Evolutionary conservation across 2,113 vertebrate species (phyloP).

Genomic region (Rhinopomastus cyanomelas): DNA sequence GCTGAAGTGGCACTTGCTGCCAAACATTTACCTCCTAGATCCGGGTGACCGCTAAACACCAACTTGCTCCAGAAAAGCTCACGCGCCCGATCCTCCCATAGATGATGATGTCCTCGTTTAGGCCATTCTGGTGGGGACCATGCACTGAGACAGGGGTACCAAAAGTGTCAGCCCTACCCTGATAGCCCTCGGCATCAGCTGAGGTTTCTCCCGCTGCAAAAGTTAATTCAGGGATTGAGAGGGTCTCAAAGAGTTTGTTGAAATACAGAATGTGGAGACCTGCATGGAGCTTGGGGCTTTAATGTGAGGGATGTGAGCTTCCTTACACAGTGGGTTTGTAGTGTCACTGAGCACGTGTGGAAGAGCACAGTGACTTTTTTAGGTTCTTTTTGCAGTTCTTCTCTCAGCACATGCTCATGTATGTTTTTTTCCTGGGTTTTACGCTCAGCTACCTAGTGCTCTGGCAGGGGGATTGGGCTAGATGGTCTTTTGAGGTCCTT

Average conservation of each 20-base stretch:
- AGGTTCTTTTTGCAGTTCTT: neutral
- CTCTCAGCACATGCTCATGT: neutral
- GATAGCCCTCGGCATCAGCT: neutral
- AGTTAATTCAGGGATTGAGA: neutral
- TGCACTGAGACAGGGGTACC: neutral
- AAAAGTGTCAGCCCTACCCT: neutral
- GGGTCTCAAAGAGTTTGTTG: neutral
- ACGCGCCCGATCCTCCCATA: accelerated
- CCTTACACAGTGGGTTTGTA: neutral
- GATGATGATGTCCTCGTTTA: neutral
- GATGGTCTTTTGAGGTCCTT: too few species aligned
- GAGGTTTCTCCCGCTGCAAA: neutral
- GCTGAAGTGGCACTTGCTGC: neutral
- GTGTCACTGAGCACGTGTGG: neutral
- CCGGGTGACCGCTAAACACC: accelerated
- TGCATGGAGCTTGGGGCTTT: accelerated
- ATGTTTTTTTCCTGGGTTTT: neutral
- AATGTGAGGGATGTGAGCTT: accelerated
- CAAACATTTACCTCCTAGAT: neutral
- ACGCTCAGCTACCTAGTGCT: neutral
- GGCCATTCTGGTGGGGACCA: neutral
- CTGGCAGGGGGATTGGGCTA: too few species aligned
- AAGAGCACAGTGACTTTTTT: neutral
- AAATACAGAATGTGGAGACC: neutral
- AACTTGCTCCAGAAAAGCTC: neutral